A percentile compares a stretch with the other conserved stretches of the same genome.
phyloP scores from a whole-genome alignment of 2,113 vertebrate genomes.

The Myanophis thanlyinensis region DNA sequence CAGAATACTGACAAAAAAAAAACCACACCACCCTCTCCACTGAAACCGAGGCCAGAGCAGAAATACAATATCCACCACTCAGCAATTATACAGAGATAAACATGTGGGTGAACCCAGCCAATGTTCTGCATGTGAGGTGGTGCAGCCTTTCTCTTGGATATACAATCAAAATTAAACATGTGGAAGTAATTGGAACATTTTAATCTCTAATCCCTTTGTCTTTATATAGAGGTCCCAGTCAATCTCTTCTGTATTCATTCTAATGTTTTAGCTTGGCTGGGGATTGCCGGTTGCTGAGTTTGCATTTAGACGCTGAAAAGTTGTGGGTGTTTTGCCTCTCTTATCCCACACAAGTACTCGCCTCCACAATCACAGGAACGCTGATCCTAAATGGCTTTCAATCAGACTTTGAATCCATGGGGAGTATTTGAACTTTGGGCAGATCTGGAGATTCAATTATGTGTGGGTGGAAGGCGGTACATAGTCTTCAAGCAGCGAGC shows the following conservation, averaged over 20 bases:
- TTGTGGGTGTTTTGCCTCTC: not conserved
- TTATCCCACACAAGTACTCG: not conserved
- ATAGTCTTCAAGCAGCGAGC: not conserved
- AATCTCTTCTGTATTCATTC: not conserved
- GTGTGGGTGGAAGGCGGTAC: not conserved
- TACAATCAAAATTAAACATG: not conserved
- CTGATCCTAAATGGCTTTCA: not conserved
- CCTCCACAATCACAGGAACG: not conserved
- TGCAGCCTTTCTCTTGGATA: not conserved
- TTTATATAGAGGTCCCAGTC: not conserved
- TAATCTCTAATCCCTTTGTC: not conserved
- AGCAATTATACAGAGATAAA: not conserved
- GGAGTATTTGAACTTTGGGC: not conserved
- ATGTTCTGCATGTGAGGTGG: not conserved
- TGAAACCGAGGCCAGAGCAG: not conserved
- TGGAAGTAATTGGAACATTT: not conserved
- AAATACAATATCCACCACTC: not conserved
- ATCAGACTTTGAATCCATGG: not conserved
- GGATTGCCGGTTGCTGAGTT: not conserved
- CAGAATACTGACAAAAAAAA: not conserved
- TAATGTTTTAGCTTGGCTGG: not conserved
- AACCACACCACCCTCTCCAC: not conserved
- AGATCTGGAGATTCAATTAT: not conserved
- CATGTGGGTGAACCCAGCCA: not conserved
- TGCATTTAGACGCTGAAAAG: not conserved